Evolutionary conservation across 2,888 invertebrate species (phyloP), one percentile per base, ranked within the genome.

Genomic region (Ophraella communa): DNA sequence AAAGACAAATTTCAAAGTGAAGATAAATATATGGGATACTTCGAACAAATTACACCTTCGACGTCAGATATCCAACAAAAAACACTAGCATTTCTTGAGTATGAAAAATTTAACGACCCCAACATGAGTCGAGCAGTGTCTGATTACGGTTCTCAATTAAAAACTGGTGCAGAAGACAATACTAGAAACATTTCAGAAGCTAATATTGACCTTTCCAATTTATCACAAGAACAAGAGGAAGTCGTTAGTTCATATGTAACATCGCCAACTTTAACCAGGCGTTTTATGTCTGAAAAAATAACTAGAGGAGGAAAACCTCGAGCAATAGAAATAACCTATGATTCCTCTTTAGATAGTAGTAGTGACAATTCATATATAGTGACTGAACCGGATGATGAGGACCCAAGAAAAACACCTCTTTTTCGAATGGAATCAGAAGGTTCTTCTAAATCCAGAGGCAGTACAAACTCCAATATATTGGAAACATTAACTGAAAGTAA

Each of bases 401-500:
- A 1, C 7, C 17, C 33, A 27, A 49, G 3, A 17, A 77, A 80
- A 62, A 82, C 81, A 72, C 82, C 84, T 8, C 72, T 84, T 61
- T 85, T 85, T 69, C 80, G 80, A 64, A 78, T 84, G 67, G 83
- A 83, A 72, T 84, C 84, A 10, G 83, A 82, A 71, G 83, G 70
- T 39, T 17, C 52, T 61, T 62, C 64, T 54, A 33, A 54, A 27
- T 66, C 69, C 4, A 73, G 76, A 35, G 77, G 75, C 52, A 78
- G 78, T 69, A 64, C 74, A 5, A 76, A 71, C 63, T 79, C 80
- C 3, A 80, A 79, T 62, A 72, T 80, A 49, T 66, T 79, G 39
- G 80, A 79, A 69, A 76, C 74, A 27, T 65, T 79, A 52, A 74
- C 74, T 3, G 79, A 78, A 63, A 69, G 74, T 42, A 75, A 74